Evolutionary conservation across 2,888 invertebrate species (phyloP), one percentile per base, ranked within the genome.

Genomic region (Oscheius sp.): DNA sequence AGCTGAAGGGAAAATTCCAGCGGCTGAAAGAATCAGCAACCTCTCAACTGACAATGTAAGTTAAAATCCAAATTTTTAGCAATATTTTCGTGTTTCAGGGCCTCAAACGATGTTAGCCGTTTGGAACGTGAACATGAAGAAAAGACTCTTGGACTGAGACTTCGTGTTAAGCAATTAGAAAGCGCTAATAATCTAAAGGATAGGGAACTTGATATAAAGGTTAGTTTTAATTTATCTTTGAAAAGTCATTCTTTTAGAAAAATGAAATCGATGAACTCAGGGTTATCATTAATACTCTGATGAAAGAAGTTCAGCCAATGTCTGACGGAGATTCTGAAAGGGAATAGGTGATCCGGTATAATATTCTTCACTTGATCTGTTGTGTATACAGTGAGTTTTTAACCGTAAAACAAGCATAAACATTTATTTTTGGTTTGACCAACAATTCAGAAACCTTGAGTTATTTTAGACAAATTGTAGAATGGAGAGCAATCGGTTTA

Each of bases 401-500:
- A 12, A 23, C 4, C n/a, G n/a, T n/a, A n/a, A n/a, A n/a, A n/a
- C n/a, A n/a, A n/a, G n/a, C n/a, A n/a, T n/a, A n/a, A n/a, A n/a
- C n/a, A n/a, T n/a, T n/a, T n/a, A n/a, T n/a, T n/a, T n/a, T n/a
- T n/a, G n/a, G n/a, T n/a, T n/a, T n/a, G n/a, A n/a, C n/a, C n/a
- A n/a, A n/a, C n/a, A n/a, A n/a, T n/a, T n/a, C n/a, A n/a, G n/a
- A n/a, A n/a, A 5, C 8, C 12, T 15, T 10, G 23, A 1, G 1
- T 76, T 63, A 79, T 66, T 81, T 81, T 31, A 81, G 48, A 42
- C 81, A 81, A 53, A 81, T 81, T 0, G 81, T 69, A 0, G 81
- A 76, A 63, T 81, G 81, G 25, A 81, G 69, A 50, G 81, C 71
- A 5, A 79, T 78, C 15, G 81, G 79, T 33, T 82, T 82, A 65